phyloP scores from a whole-genome alignment of 2,797 vertebrate genomes.

The Erpetoichthys calabaricus region DNA sequence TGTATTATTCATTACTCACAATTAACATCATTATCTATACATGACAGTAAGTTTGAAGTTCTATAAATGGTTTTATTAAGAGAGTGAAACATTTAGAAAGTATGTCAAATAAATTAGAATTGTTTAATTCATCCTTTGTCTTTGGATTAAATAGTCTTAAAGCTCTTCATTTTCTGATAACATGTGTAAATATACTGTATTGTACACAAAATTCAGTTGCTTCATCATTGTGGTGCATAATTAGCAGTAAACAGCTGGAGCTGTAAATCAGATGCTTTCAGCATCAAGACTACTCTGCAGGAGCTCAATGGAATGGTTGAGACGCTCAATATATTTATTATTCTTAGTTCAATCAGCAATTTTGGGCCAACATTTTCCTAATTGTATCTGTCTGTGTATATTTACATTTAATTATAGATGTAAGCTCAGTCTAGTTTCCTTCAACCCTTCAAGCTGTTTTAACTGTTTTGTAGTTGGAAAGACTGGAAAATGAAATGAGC shows the following conservation, averaged over 20 bases:
- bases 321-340: constrained; percentile 9
- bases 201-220: too few relatives aligned
- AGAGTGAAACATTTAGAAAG: too few relatives aligned
- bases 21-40: too few relatives aligned
- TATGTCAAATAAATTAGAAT: too few relatives aligned
- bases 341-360: constrained; percentile 4
- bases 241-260: constrained; percentile 5
- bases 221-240: too few relatives aligned
- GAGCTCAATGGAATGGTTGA: constrained; percentile 7
- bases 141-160: too few relatives aligned
- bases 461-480: constrained; percentile 59
- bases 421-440: not conserved
- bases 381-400: constrained; percentile 9
- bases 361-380: constrained; percentile 2
- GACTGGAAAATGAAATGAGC: constrained; percentile 62
- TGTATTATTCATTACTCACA: too few relatives aligned
- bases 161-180: too few relatives aligned
- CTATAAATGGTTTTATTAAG: too few relatives aligned
- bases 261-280: constrained; percentile 11
- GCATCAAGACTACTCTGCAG: constrained; percentile 2
- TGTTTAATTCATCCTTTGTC: too few relatives aligned
- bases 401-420: constrained; percentile 8
- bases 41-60: too few relatives aligned
- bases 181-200: too few relatives aligned
- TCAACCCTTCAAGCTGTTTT: not conserved